Evolutionary conservation across 1,140 invertebrate species (phyloP).

Genomic region (Trypoxylus dichotomus): DNA sequence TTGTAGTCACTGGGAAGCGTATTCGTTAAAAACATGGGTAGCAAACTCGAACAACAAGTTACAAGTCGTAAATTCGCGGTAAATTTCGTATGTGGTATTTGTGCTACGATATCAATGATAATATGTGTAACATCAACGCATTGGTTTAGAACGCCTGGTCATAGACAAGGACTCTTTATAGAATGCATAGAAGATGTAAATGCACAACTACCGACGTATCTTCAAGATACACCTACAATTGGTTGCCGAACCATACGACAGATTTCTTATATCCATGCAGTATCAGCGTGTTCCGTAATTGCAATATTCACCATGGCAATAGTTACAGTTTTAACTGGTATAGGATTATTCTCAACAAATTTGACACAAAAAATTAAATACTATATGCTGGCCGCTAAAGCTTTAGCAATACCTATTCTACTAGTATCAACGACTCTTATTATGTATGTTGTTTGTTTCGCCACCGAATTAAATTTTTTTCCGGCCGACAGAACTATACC

Average conservation of each 20-base stretch:
- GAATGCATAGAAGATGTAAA: conserved; percentile 11
- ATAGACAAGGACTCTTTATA: background rate
- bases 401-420: background rate
- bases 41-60: background rate
- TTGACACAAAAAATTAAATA: background rate
- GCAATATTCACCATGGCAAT: background rate
- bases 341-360: background rate
- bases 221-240: background rate
- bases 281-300: background rate
- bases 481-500: background rate
- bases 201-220: background rate
- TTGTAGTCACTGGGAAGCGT: background rate
- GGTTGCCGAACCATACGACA: background rate
- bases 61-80: background rate
- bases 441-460: background rate
- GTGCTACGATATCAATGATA: background rate
- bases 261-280: background rate
- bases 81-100: background rate
- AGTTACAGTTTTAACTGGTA: background rate
- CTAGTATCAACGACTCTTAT: background rate
- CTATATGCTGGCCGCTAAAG: background rate
- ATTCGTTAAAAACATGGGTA: background rate
- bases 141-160: background rate
- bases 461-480: background rate
- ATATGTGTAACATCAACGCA: background rate